These are phyloP conservation scores for Autographa pulchrina DNA, from an alignment of 2,888 invertebrate species.

Conservation along the genomic window DNA sequence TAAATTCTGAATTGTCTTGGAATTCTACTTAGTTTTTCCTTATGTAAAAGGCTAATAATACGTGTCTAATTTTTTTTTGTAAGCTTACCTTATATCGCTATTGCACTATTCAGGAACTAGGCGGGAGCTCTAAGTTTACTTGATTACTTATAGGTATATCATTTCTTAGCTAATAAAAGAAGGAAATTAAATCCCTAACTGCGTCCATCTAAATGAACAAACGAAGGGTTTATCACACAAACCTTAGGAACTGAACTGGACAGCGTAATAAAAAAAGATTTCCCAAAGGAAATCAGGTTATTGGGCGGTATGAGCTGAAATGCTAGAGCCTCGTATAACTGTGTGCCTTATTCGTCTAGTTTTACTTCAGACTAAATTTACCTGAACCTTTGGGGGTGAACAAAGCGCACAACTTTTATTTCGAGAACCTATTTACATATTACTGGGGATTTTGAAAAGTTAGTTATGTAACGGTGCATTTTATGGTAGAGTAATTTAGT, in stretches of 20 bases:
- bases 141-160: not conserved
- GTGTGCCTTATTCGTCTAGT: constrained; percentile 4
- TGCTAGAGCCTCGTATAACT: not conserved
- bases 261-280: constrained; percentile 6
- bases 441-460: not conserved
- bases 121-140: too few relatives aligned
- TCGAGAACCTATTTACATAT: not conserved
- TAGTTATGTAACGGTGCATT: not conserved
- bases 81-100: too few relatives aligned
- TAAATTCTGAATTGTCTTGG: too few relatives aligned
- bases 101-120: too few relatives aligned
- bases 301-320: constrained; percentile 7
- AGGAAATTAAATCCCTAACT: not conserved
- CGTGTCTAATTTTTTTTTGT: too few relatives aligned
- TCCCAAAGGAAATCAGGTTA: constrained; percentile 10
- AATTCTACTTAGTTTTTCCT: too few relatives aligned
- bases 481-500: too few relatives aligned
- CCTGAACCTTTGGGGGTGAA: not conserved
- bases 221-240: not conserved
- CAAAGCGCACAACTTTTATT: not conserved
- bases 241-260: not conserved
- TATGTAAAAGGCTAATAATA: too few relatives aligned
- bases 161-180: not conserved
- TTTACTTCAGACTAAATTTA: not conserved
- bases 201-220: not conserved